These are phyloP conservation scores for Rachycentron canadum DNA, from an alignment of 2,797 vertebrate genomes.

Conservation along the genomic window DNA sequence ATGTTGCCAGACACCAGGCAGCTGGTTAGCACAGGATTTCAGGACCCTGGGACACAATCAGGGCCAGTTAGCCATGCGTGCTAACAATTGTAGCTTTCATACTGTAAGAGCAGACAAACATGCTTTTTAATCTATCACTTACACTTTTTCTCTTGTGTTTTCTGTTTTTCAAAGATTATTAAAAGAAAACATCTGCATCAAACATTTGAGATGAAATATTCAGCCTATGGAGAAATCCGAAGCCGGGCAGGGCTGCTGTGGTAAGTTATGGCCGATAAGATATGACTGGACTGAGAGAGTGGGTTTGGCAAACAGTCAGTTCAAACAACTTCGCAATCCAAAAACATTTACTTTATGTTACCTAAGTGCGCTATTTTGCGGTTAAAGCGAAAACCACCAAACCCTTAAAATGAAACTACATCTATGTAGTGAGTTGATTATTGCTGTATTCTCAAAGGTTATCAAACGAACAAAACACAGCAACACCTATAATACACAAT, in stretches of 20 bases:
- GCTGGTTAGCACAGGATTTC: neutral
- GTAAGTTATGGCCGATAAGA: neutral
- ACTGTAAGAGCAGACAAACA: neutral
- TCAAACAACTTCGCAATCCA: no score
- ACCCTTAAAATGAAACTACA: neutral
- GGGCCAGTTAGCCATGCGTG: neutral
- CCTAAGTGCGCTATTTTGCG: neutral
- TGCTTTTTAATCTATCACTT: neutral
- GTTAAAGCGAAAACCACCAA: neutral
- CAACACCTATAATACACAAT: conserved; percentile 13
- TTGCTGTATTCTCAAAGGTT: conserved; percentile 25
- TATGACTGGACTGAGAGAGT: neutral
- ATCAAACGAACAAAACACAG: conserved; percentile 41
- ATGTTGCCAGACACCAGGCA: neutral
- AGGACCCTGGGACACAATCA: neutral
- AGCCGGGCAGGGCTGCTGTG: no score
- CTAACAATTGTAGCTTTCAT: neutral
- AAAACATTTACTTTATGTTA: neutral
- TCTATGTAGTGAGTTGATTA: neutral
- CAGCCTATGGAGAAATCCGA: no score
- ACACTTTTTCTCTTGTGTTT: neutral
- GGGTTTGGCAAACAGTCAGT: neutral
- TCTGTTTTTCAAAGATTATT: neutral
- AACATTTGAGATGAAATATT: neutral
- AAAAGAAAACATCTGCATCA: neutral